phyloP scores from a whole-genome alignment of 2,113 vertebrate genomes.

The Ptyas mucosa region DNA sequence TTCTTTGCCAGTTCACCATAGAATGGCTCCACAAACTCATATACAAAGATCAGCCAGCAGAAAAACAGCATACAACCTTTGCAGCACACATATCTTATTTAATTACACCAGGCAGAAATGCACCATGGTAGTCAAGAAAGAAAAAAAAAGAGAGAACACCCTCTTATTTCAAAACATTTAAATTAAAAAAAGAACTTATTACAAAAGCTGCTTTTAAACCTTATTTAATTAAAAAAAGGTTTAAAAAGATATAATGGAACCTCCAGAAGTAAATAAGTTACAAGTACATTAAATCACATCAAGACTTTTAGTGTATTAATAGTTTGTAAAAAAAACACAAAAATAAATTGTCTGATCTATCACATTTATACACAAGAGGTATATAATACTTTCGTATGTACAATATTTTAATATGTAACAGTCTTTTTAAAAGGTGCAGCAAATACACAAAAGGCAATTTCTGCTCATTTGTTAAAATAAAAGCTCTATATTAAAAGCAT shows the following conservation, averaged over 20 bases:
- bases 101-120: neutral
- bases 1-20: neutral
- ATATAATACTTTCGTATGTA: conserved; percentile 66
- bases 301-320: conserved; percentile 83
- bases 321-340: conserved; percentile 81
- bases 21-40: neutral
- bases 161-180: conserved; percentile 3
- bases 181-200: conserved; percentile 36
- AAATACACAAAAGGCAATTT: conserved; percentile 76
- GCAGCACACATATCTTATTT: neutral
- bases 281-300: conserved; percentile 81
- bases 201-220: conserved; percentile 62
- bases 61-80: neutral
- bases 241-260: conserved; percentile 73
- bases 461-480: conserved; percentile 76
- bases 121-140: neutral
- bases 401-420: conserved; percentile 76
- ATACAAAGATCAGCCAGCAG: rapidly evolving
- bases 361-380: conserved; percentile 80
- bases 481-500: conserved; percentile 77
- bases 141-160: too few relatives aligned
- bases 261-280: conserved; percentile 82
- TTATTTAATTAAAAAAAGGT: conserved; percentile 78
- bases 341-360: conserved; percentile 80
- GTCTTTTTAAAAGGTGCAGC: conserved; percentile 77